These are phyloP conservation scores for Cephalophus harveyi DNA, from an alignment of 2,113 vertebrate species.

Conservation along the genomic window DNA sequence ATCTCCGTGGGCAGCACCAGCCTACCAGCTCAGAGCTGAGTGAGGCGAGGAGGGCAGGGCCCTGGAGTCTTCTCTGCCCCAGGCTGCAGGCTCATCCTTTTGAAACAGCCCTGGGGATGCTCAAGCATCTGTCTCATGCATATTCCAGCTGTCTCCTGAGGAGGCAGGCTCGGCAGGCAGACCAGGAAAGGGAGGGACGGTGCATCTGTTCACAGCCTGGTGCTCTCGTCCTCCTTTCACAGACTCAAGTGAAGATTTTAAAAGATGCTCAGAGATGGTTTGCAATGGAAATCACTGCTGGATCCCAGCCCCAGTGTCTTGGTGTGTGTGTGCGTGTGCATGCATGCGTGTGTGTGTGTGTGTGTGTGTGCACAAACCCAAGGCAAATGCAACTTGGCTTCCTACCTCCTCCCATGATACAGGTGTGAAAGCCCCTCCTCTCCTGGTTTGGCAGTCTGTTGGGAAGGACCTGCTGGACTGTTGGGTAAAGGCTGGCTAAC, in stretches of 20 bases:
- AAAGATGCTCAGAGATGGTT: background rate
- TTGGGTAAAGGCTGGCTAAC: background rate
- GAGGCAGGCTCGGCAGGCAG: background rate
- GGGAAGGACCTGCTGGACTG: background rate
- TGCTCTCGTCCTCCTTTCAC: background rate
- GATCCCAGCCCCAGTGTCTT: background rate
- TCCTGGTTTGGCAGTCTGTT: background rate
- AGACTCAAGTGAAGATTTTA: background rate
- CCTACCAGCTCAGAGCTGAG: background rate
- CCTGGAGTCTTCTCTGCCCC: background rate
- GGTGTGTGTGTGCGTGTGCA: background rate
- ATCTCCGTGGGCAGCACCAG: rapidly evolving
- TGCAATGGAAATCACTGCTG: background rate
- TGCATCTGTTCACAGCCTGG: background rate
- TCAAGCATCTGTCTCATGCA: background rate
- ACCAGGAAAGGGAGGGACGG: background rate
- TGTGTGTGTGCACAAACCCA: background rate
- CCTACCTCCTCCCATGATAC: background rate
- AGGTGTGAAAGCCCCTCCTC: background rate
- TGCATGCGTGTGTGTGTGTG: background rate
- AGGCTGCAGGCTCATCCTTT: background rate
- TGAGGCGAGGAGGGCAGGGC: background rate
- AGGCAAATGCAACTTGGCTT: background rate
- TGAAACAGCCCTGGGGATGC: background rate
- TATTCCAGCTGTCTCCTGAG: background rate